Conservation (phyloP, 1,140 invertebrate genomes). For the Acromyrmex echinatior region DNA sequence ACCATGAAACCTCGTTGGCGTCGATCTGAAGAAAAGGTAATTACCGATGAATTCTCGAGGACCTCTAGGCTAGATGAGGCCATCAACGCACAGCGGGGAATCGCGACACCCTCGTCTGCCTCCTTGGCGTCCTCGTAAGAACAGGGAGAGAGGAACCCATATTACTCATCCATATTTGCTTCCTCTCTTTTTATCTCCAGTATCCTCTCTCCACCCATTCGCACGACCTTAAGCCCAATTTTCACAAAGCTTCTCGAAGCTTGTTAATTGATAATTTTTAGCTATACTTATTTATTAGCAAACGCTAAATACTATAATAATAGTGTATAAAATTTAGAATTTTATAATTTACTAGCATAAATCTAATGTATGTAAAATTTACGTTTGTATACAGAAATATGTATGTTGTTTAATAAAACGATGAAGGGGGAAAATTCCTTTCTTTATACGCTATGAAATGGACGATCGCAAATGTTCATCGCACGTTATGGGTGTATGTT, state of each 20-base stretch:
- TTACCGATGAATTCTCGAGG: constrained; percentile 78
- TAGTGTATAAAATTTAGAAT: not conserved
- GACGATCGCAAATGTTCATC: constrained; percentile 2
- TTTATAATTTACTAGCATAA: not conserved
- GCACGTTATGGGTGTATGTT: not conserved
- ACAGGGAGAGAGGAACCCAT: constrained; percentile 75
- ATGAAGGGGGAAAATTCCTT: constrained; percentile 12
- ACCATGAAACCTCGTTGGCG: constrained; percentile 70
- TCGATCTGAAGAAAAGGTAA: constrained; percentile 79
- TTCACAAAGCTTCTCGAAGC: constrained; percentile 40
- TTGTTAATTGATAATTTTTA: not conserved
- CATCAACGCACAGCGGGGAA: constrained; percentile 83
- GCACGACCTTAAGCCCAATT: constrained; percentile 67
- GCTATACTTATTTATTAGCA: not conserved
- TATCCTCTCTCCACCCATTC: constrained; percentile 45
- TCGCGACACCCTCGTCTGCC: constrained; percentile 81
- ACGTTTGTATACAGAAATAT: not conserved
- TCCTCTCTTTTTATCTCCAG: constrained; percentile 38
- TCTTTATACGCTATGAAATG: constrained; percentile 37
- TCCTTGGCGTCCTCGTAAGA: constrained; percentile 65
- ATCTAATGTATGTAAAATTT: constrained; percentile 3
- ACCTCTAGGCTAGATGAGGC: constrained; percentile 79
- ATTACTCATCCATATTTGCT: constrained; percentile 77
- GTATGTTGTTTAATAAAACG: not conserved
- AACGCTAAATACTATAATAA: not conserved